These are phyloP conservation scores for Cochlearius cochlearius DNA, from an alignment of 2,113 vertebrate species.

Conservation along the genomic window DNA sequence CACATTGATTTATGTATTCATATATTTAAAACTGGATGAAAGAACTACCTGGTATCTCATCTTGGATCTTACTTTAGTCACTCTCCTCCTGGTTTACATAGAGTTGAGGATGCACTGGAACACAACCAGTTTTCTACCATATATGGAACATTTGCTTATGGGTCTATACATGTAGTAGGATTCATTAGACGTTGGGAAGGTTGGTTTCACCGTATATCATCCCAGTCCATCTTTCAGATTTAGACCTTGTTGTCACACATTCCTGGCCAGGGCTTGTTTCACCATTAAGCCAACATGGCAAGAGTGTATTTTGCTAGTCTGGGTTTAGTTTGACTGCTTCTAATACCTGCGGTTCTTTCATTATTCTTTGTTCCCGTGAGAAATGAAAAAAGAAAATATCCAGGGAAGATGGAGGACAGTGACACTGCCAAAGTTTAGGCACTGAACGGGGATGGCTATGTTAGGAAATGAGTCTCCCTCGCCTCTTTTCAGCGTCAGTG, in stretches of 20 bases:
- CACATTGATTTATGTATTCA: slow-evolving; percentile 63
- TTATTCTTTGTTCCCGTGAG: background rate
- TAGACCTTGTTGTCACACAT: slow-evolving; percentile 2
- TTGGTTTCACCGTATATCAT: background rate
- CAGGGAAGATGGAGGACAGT: background rate
- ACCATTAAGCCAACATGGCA: background rate
- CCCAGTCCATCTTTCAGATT: background rate
- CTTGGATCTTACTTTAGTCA: slow-evolving; percentile 16
- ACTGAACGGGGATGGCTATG: background rate
- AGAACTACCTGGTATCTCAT: slow-evolving; percentile 48
- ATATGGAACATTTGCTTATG: background rate
- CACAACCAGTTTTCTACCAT: background rate
- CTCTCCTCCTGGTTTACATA: slow-evolving; percentile 44
- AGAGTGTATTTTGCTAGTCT: background rate
- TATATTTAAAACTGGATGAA: slow-evolving; percentile 61
- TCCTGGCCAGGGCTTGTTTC: background rate
- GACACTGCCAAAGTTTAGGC: background rate
- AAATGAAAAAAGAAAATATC: background rate
- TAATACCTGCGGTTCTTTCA: background rate
- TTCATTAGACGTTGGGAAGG: background rate
- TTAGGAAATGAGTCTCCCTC: background rate
- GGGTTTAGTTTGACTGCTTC: background rate
- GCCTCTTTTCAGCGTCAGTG: background rate
- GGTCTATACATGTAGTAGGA: background rate
- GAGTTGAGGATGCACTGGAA: slow-evolving; percentile 34